phyloP scores from a whole-genome alignment of 2,888 invertebrate species.

The Andrena camellia region DNA sequence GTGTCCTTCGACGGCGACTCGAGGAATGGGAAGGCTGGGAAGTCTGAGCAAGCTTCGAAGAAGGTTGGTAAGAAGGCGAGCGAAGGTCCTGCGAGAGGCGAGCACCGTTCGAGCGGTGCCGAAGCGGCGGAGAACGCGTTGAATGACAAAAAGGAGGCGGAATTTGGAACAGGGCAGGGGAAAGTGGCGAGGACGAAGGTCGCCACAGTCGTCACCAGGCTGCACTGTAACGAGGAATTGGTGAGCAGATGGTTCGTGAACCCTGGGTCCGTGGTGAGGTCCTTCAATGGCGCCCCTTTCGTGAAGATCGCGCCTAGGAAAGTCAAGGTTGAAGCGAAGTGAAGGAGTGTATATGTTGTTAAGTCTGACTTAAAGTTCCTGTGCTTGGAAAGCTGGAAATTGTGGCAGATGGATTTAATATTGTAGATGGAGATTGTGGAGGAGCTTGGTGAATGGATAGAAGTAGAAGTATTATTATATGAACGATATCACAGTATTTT shows the following conservation, averaged over 20 bases:
- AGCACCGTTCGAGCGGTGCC: not conserved
- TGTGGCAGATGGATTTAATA: too few species aligned
- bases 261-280: slow-evolving; percentile 33
- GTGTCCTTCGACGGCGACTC: slow-evolving; percentile 49
- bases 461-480: too few species aligned
- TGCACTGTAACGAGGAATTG: slow-evolving; percentile 36
- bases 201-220: slow-evolving; percentile 56
- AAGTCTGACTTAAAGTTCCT: slow-evolving; percentile 14
- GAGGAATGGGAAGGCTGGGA: not conserved
- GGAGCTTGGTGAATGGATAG: too few species aligned
- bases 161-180: slow-evolving; percentile 5
- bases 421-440: too few species aligned
- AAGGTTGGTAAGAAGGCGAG: not conserved
- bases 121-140: slow-evolving; percentile 34
- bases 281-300: slow-evolving; percentile 12
- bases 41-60: not conserved
- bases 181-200: slow-evolving; percentile 34
- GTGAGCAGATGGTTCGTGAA: slow-evolving; percentile 41
- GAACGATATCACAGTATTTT: too few species aligned
- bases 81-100: not conserved
- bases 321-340: not conserved
- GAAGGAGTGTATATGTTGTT: not conserved
- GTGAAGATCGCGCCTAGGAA: slow-evolving; percentile 20
- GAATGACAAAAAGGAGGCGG: slow-evolving; percentile 27
- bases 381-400: not conserved